Conservation (phyloP, 2,113 vertebrate species). For the Alligator sinensis region DNA sequence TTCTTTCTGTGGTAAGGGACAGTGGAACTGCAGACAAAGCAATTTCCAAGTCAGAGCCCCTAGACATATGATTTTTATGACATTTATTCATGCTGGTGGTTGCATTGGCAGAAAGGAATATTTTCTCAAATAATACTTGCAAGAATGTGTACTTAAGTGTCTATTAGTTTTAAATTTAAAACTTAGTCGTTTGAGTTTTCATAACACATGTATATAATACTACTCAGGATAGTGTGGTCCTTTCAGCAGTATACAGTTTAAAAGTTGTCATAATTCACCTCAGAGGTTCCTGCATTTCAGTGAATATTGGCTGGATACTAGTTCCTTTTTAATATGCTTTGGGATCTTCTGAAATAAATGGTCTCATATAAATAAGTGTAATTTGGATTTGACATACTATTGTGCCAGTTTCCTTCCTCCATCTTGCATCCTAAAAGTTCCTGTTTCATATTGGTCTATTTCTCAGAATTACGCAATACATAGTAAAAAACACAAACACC, state of each 20-base stretch:
- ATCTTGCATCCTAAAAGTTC: not conserved
- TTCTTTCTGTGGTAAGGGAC: not conserved
- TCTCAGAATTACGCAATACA: not conserved
- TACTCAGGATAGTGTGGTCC: not conserved
- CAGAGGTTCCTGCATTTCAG: not conserved
- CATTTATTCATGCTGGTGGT: not conserved
- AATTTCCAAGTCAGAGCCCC: not conserved
- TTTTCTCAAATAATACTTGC: not conserved
- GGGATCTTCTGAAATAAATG: constrained; percentile 20
- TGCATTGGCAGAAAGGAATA: not conserved
- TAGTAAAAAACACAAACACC: not conserved
- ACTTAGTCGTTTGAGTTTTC: not conserved
- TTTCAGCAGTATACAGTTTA: not conserved
- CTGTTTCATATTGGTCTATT: not conserved
- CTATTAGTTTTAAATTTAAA: not conserved
- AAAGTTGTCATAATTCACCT: not conserved
- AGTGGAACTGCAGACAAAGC: not conserved
- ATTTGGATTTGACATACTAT: not conserved
- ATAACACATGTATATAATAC: not conserved
- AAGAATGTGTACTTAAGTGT: not conserved
- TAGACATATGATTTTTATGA: not conserved
- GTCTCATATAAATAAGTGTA: not conserved
- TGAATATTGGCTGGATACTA: not conserved
- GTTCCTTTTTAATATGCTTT: constrained; percentile 41
- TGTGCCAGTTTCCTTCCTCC: constrained; percentile 22